Percentiles rank a stretch among this genome's conserved stretches.
Evolutionary conservation across 2,113 vertebrate genomes (phyloP).

Genomic region (Uria lomvia): DNA sequence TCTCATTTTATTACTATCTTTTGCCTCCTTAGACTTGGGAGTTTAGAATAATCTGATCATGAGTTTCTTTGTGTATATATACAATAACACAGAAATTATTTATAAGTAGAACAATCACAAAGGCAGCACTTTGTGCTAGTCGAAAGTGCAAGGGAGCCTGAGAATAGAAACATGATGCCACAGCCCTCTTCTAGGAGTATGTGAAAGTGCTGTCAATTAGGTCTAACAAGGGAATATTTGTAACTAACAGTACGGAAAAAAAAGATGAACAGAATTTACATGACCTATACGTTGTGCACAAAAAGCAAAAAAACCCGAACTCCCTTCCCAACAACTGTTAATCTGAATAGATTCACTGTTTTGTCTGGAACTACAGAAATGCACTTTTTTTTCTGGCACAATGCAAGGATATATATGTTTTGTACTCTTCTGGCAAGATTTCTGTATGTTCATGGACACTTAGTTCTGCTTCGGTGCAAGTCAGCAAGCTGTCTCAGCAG

Average conservation of each 20-base stretch:
- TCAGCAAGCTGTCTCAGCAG: slow-evolving; percentile 39
- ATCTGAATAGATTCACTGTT: not conserved
- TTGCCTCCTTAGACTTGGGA: not conserved
- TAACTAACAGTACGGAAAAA: not conserved
- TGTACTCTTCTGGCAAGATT: not conserved
- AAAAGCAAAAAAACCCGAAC: not conserved
- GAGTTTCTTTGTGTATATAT: not conserved
- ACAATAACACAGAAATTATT: slow-evolving; percentile 33
- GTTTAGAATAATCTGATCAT: not conserved
- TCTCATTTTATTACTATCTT: not conserved
- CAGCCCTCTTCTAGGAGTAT: not conserved
- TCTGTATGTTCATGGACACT: not conserved
- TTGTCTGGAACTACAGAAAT: not conserved
- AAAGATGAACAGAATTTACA: not conserved
- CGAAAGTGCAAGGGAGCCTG: not conserved
- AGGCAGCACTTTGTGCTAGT: not conserved
- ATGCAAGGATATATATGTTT: not conserved
- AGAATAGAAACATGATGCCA: slow-evolving; percentile 22
- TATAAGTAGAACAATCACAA: slow-evolving; percentile 22
- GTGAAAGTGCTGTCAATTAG: not conserved
- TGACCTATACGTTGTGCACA: fast-evolving
- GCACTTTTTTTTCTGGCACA: not conserved
- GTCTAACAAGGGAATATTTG: not conserved
- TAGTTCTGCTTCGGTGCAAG: not conserved
- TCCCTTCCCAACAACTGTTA: not conserved